A percentile compares a stretch with the other conserved stretches of the same genome.
Evolutionary conservation across 2,888 invertebrate species (phyloP).

Genomic region (Aphodius sticticus): DNA sequence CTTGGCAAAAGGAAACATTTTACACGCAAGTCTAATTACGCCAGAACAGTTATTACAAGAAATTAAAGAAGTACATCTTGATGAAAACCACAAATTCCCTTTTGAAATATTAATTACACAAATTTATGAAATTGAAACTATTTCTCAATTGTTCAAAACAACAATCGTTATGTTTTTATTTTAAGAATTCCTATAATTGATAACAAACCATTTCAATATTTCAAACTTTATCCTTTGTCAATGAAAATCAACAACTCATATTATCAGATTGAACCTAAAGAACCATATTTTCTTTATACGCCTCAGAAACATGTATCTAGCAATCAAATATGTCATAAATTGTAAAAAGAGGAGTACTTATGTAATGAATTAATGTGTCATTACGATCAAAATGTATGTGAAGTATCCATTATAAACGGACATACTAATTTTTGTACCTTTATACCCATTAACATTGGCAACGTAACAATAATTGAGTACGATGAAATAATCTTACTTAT

Average conservation of each 20-base stretch:
- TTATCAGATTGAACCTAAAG: neutral
- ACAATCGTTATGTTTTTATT: neutral
- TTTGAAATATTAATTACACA: neutral
- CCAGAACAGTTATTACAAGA: neutral
- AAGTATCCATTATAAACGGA: neutral
- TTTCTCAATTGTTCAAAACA: neutral
- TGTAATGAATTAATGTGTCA: neutral
- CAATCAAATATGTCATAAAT: neutral
- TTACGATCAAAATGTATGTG: neutral
- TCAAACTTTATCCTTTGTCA: neutral
- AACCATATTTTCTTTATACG: neutral
- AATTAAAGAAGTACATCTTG: neutral
- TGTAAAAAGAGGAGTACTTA: neutral
- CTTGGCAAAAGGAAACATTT: neutral
- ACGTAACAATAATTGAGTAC: neutral
- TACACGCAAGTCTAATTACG: neutral
- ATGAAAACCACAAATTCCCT: neutral
- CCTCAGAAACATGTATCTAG: neutral
- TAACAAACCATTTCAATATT: neutral
- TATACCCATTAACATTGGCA: neutral
- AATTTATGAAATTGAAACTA: neutral
- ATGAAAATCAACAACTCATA: neutral
- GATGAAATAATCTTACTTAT: neutral
- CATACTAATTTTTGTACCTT: neutral
- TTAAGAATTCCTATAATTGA: neutral